Base-by-base conservation (phyloP, 1,140 invertebrate species). In the Acarapis woodi region DNA sequence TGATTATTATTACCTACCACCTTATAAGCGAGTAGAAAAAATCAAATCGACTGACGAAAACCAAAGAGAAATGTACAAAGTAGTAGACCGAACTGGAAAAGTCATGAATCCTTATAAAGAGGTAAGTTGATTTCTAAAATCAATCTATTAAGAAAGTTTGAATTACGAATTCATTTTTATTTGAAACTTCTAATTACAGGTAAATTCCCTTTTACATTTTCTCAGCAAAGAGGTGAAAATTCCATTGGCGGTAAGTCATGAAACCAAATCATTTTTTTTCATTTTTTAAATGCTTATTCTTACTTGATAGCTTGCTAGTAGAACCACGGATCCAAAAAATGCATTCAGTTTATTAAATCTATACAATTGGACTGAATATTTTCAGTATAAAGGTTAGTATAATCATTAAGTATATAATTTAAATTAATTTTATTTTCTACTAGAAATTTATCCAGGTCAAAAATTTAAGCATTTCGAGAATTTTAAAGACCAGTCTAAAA, bases 381-480 rank as follows among this genome's bases (percentile, higher is more conserved):
- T 76, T 45, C 57, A 57, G n/a, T 69, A 68, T 45, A 63, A 64
- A n/a, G n/a, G n/a, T n/a, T n/a, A n/a, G n/a, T n/a, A n/a, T n/a
- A n/a, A n/a, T n/a, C n/a, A n/a, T n/a, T n/a, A n/a, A n/a, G n/a
- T n/a, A n/a, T n/a, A n/a, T n/a, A n/a, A n/a, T n/a, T n/a, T n/a
- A n/a, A n/a, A n/a, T n/a, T n/a, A n/a, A n/a, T n/a, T n/a, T n/a
- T n/a, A n/a, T n/a, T n/a, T n/a, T n/a, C n/a, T n/a, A n/a, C n/a
- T n/a, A 49, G 66, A 76, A 57, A 75, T 77, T 42, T 74, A 70
- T 59, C 71, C 71, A 22, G 71, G 70, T n/a, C 56, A 51, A 38
- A 75, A 77, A 61, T 53, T 60, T 10, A 59, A 52, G 34, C 71
- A 76, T 56, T 73, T 75, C 54, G 53, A 43, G 42, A 70, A 68